Evolutionary conservation across 2,797 vertebrate species (phyloP), one percentile per base, ranked within the genome.

Genomic region (Adrianichthys oophorus): DNA sequence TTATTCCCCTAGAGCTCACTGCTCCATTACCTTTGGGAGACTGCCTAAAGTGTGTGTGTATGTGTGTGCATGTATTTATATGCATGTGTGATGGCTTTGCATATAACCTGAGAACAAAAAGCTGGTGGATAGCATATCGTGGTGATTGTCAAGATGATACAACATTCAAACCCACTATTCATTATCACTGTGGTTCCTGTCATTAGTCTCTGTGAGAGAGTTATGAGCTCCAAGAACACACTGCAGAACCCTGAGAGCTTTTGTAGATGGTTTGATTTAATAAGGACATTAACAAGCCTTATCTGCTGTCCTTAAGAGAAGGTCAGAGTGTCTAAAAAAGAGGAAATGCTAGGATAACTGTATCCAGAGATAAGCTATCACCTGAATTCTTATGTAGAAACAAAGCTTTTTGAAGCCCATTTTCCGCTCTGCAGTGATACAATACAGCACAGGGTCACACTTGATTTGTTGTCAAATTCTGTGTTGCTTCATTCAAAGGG

Each of bases 251-350:
- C 73, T 67, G 76, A 80, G 71, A 85, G 85, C 65, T 71, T 83
- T 80, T 68, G 79, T 81, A 80, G 85, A 89, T 90, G 83, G 56
- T 59, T 80, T 87, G 85, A 92, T 90, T 92, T 90, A 91, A 90
- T 88, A 89, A 90, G 85, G 82, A 86, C 87, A 88, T 91, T 89
- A 89, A 87, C 90, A 87, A 76, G 51, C 70, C 86, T 89, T 88
- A 91, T 91, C 85, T 88, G 61, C 57, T 86, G 82, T 90, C 86
- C 88, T 88, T 79, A 89, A 81, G 83, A 86, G 82, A 90, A 92
- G 91, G 89, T 91, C 89, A 90, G 72, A 52, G 77, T 87, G 83
- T 91, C 87, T 90, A 85, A 87, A 92, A 89, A 85, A 83, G 80
- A 84, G 83, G 82, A 86, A 89, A 91, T 86, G 85, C 86, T 85